Percentiles rank a stretch among this genome's conserved stretches.
phyloP scores from a whole-genome alignment of 2,113 vertebrate species.

The Hippolais icterina region DNA sequence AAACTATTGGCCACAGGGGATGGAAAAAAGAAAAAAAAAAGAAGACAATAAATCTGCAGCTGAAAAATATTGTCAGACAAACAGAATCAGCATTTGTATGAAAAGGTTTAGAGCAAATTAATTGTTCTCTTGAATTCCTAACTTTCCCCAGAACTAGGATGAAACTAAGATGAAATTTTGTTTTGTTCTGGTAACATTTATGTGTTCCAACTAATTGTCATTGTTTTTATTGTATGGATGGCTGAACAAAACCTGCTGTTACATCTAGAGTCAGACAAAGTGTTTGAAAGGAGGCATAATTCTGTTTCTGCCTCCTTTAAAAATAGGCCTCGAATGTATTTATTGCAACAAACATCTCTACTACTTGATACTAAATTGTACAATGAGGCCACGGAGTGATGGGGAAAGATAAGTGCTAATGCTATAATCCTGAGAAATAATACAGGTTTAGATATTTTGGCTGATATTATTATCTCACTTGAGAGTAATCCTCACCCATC shows the following conservation, averaged over 20 bases:
- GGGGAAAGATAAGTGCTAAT: background rate
- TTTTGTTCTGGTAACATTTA: background rate
- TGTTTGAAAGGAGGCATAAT: background rate
- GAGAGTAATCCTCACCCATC: background rate
- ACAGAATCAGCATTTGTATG: background rate
- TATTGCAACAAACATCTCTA: background rate
- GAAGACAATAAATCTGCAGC: background rate
- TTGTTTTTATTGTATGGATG: background rate
- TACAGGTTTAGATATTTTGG: background rate
- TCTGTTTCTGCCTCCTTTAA: background rate
- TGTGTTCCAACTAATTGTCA: background rate
- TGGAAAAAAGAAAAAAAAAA: background rate
- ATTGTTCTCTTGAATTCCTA: background rate
- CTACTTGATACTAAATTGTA: background rate
- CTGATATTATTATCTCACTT: background rate
- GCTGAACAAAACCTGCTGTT: background rate
- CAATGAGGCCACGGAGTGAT: fast-evolving
- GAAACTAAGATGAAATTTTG: background rate
- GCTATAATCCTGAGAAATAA: background rate
- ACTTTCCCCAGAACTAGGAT: background rate
- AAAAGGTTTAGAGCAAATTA: background rate
- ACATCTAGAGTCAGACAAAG: background rate
- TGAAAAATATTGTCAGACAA: background rate
- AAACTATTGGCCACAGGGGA: background rate
- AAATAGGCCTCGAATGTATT: background rate